Percentiles rank a stretch among this genome's conserved stretches.
These are phyloP conservation scores for Anas platyrhynchos DNA, from an alignment of 2,113 vertebrate species.

Conservation along the genomic window DNA sequence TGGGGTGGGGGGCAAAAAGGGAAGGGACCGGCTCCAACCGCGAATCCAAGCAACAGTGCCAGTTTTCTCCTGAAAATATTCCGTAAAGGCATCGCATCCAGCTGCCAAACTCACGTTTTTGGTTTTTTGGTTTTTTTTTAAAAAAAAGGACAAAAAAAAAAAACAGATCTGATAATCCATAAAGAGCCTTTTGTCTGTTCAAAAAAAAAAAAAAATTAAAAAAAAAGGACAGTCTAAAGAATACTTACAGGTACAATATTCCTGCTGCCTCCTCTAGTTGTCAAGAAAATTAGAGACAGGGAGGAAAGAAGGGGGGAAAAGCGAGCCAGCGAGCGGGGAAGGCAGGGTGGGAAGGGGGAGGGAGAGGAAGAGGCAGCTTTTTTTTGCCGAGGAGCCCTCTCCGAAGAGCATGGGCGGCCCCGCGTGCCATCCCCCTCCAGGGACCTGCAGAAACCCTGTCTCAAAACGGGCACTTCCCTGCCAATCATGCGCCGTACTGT, in stretches of 20 bases:
- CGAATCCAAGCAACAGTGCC: neutral
- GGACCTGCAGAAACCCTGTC: conserved; percentile 70
- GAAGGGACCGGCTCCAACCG: neutral
- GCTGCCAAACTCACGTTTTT: neutral
- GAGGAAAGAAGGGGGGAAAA: neutral
- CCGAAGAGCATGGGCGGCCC: conserved; percentile 53
- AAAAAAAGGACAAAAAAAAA: neutral
- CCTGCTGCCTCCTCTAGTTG: conserved; percentile 39
- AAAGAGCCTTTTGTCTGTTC: neutral
- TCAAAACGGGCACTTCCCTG: conserved; percentile 74
- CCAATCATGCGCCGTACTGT: conserved; percentile 79
- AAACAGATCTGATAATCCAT: neutral
- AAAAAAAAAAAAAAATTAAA: neutral
- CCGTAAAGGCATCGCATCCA: neutral
- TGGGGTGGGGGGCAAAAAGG: neutral
- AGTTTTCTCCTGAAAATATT: conserved; percentile 6
- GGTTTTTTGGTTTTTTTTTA: neutral
- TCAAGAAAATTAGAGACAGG: conserved; percentile 35
- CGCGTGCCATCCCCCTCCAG: conserved; percentile 66
- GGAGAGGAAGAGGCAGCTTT: neutral
- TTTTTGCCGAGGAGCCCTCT: conserved; percentile 36
- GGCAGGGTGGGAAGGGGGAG: neutral
- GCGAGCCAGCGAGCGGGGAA: conserved; percentile 15
- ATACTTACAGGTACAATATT: conserved; percentile 69
- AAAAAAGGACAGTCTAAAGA: neutral